Conservation (phyloP, 2,113 vertebrate species). For the Aegotheles bennettii region DNA sequence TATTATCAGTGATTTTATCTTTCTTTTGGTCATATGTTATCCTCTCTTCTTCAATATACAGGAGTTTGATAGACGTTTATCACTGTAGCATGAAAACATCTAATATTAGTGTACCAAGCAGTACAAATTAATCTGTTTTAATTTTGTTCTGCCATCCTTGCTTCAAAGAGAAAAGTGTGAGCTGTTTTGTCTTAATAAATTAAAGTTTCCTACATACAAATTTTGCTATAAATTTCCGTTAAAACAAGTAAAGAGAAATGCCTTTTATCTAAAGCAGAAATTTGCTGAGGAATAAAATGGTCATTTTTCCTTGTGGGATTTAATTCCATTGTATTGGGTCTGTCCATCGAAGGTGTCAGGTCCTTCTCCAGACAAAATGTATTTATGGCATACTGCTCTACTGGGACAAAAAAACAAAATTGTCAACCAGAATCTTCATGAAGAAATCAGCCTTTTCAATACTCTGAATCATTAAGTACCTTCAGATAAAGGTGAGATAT, state of each 20-base stretch:
- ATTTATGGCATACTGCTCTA: neutral
- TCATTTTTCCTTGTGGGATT: neutral
- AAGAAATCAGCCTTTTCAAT: neutral
- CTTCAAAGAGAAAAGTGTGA: neutral
- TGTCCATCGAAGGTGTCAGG: neutral
- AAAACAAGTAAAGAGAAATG: neutral
- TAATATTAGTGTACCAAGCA: neutral
- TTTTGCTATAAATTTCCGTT: neutral
- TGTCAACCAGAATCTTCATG: neutral
- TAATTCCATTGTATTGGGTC: fast-evolving
- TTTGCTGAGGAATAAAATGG: neutral
- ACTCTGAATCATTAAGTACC: neutral
- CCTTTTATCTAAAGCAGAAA: neutral
- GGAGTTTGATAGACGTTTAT: neutral
- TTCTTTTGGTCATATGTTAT: neutral
- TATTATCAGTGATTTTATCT: neutral
- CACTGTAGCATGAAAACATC: neutral
- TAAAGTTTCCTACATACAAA: neutral
- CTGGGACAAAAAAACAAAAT: neutral
- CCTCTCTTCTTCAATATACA: neutral
- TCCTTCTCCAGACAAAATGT: neutral
- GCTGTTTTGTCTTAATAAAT: neutral
- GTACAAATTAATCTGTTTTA: neutral
- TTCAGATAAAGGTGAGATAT: neutral
- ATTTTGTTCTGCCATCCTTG: neutral